Evolutionary conservation across 2,888 invertebrate species (phyloP).

Genomic region (Arctia plantaginis): DNA sequence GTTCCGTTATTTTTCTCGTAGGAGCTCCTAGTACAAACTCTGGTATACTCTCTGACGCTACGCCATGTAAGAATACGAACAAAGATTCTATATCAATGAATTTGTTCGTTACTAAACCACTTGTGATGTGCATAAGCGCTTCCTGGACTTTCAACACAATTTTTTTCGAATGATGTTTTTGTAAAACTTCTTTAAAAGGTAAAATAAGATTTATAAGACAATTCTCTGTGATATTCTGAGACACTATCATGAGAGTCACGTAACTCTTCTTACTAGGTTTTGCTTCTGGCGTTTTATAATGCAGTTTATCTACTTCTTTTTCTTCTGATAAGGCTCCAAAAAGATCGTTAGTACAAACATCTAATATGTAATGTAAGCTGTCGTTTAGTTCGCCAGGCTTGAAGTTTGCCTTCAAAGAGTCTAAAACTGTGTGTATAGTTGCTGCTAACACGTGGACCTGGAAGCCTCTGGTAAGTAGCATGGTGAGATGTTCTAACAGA

Average conservation of each 20-base stretch:
- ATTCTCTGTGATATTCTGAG: slow-evolving; percentile 91
- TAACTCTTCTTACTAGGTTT: slow-evolving; percentile 94
- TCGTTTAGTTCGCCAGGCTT: slow-evolving; percentile 92
- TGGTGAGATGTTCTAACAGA: slow-evolving; percentile 92
- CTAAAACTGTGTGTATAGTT: slow-evolving; percentile 94
- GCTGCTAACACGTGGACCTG: slow-evolving; percentile 97
- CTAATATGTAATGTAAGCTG: slow-evolving; percentile 91
- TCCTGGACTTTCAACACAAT: slow-evolving; percentile 92
- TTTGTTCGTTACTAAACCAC: slow-evolving; percentile 93
- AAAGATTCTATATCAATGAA: slow-evolving; percentile 91
- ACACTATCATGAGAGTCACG: slow-evolving; percentile 93
- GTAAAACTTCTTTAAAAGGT: slow-evolving; percentile 93
- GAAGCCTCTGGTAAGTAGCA: slow-evolving; percentile 94
- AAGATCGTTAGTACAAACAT: slow-evolving; percentile 95
- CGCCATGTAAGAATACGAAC: slow-evolving; percentile 93
- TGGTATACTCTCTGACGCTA: slow-evolving; percentile 93
- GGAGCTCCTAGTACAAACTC: slow-evolving; percentile 87
- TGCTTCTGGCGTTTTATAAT: slow-evolving; percentile 93
- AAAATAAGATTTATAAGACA: slow-evolving; percentile 91
- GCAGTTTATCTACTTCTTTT: slow-evolving; percentile 95
- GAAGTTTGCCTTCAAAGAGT: slow-evolving; percentile 89
- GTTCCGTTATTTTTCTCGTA: slow-evolving; percentile 82
- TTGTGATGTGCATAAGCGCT: slow-evolving; percentile 91
- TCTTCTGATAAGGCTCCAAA: slow-evolving; percentile 96
- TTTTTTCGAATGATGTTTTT: slow-evolving; percentile 92